These are phyloP conservation scores for Urophycis tenuis DNA, from an alignment of 2,797 vertebrate genomes.

Conservation along the genomic window DNA sequence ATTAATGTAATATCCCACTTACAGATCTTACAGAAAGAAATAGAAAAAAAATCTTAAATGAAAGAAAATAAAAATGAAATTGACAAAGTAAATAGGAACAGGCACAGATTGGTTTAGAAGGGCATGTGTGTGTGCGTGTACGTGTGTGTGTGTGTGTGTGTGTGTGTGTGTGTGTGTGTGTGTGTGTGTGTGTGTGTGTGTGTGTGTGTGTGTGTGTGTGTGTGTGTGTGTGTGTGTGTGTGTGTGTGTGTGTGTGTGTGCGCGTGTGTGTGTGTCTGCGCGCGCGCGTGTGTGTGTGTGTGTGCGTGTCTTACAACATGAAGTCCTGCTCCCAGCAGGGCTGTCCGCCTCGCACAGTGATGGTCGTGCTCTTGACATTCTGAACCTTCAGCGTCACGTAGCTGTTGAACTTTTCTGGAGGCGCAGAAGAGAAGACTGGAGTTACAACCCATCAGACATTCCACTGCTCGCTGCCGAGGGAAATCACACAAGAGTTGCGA, in stretches of 20 bases:
- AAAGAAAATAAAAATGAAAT: too few species aligned
- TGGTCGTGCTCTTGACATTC: constrained; percentile 96
- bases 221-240: too few species aligned
- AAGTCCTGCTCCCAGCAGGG: constrained; percentile 98
- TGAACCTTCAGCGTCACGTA: constrained; percentile 98
- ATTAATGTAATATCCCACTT: background rate
- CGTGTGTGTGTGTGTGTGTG: too few species aligned
- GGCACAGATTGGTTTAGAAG: background rate
- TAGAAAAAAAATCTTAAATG: background rate
- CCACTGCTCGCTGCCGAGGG: background rate
- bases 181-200: background rate
- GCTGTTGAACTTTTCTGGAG: constrained; percentile 90
- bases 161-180: too few species aligned
- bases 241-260: too few species aligned
- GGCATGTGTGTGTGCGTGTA: background rate
- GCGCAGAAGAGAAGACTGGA: constrained; percentile 25
- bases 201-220: too few species aligned
- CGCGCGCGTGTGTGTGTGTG: too few species aligned
- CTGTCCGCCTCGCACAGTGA: constrained; percentile 87
- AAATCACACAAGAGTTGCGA: background rate
- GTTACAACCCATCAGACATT: background rate
- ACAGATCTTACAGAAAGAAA: background rate
- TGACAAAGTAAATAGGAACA: background rate
- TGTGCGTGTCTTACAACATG: constrained; percentile 88
- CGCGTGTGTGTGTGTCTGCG: too few species aligned